Base-by-base conservation (phyloP, 2,113 vertebrate species). In the Syngnathoides biaculeatus region DNA sequence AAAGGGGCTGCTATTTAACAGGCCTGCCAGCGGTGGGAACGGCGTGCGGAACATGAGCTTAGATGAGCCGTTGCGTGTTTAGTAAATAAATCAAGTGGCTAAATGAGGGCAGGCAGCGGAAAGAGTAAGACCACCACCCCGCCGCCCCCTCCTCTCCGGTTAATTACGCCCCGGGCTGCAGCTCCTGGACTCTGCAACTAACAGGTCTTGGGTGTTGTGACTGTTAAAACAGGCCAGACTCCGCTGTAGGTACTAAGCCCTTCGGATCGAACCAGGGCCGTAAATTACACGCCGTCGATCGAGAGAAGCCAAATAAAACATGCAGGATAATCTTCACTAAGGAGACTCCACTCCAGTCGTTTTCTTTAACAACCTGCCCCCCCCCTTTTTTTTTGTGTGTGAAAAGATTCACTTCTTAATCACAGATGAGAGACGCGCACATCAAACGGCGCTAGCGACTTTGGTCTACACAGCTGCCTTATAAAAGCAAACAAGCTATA, bases 401-500 rank as follows among this genome's bases (percentile, higher is more conserved):
- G 57, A 82, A 53, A 65, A 82, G 84, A 83, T 85, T 86, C 84
- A 84, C 75, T 84, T 89, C 72, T 78, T 90, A 90, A 91, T 90
- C 88, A 87, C 83, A 84, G 85, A 88, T 85, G 87, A 89, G 87
- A 88, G 84, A 86, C 84, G 84, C 71, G 78, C 84, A 91, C 90
- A 91, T 92, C 90, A 91, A 91, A 92, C 85, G 73, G 85, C 82
- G 76, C 52, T 84, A 85, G 88, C 77, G 81, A 88, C 87, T 85
- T 86, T 85, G 85, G 84, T 85, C 82, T 84, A 77, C 87, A 81
- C 87, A 84, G 87, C 78, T 86, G 86, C 88, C 84, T 89, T 90
- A 89, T 91, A 90, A 90, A 92, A 90, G 86, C 86, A 90, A 92
- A 91, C 86, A 91, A 89, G 89, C 88, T 65, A 85, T 90, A 87